Percentiles rank a stretch among this genome's conserved stretches.
phyloP scores from a whole-genome alignment of 2,888 invertebrate genomes.

The Aphrophora alni region DNA sequence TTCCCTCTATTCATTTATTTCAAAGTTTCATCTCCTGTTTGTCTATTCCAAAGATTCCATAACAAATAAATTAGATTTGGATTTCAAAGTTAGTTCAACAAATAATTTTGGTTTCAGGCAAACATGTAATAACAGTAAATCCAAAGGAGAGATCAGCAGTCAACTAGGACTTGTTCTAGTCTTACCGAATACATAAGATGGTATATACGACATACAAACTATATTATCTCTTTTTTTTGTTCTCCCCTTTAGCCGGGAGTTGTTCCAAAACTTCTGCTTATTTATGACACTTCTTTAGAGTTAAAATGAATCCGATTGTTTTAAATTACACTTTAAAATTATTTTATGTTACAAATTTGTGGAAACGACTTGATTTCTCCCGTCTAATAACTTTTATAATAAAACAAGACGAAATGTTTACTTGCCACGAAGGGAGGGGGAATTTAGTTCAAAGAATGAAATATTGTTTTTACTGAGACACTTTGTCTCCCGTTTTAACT shows the following conservation, averaged over 20 bases:
- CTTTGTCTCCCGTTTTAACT: no score
- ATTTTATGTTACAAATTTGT: not conserved
- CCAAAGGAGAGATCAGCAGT: not conserved
- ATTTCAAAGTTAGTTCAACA: not conserved
- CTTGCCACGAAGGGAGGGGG: not conserved
- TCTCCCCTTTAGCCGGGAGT: not conserved
- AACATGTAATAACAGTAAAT: not conserved
- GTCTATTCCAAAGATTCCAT: not conserved
- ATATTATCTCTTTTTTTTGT: not conserved
- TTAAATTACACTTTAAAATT: constrained; percentile 1
- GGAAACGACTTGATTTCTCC: not conserved
- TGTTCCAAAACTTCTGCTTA: not conserved
- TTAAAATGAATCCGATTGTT: not conserved
- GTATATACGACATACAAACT: no score
- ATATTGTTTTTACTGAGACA: no score
- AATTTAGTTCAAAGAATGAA: not conserved
- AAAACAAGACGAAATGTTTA: not conserved
- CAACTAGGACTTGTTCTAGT: not conserved
- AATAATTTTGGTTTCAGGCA: not conserved
- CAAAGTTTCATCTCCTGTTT: no score
- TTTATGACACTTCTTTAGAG: not conserved
- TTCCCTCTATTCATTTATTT: no score
- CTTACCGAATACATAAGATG: not conserved
- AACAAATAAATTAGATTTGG: not conserved
- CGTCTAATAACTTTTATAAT: not conserved